phyloP scores from a whole-genome alignment of 2,113 vertebrate species.

The Tiliqua scincoides region DNA sequence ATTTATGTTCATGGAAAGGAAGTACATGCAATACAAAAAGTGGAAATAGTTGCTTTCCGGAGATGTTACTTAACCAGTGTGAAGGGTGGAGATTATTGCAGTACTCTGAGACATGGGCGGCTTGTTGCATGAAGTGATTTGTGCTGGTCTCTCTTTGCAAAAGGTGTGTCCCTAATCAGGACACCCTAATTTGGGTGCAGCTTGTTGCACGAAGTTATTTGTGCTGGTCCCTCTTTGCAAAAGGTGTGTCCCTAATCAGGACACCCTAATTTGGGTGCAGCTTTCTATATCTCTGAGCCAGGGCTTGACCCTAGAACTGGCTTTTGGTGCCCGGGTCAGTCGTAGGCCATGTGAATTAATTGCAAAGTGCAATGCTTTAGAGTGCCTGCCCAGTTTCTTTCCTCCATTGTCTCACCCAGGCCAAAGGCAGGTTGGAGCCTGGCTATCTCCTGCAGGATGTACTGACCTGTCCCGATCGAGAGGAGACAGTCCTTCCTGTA shows the following conservation, averaged over 20 bases:
- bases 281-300: neutral
- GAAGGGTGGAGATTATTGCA: neutral
- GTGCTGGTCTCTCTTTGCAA: rapidly evolving
- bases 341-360: neutral
- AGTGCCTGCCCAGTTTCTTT: neutral
- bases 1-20: neutral
- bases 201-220: neutral
- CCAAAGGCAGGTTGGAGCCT: no score
- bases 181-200: neutral
- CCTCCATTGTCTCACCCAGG: neutral
- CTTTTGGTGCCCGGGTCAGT: neutral
- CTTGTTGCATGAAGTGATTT: neutral
- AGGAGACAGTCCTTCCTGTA: no score
- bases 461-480: no score
- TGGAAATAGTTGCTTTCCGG: neutral
- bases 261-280: neutral
- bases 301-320: neutral
- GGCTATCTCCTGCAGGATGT: no score
- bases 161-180: neutral
- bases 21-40: neutral
- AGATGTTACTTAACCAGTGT: neutral
- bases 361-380: neutral
- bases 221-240: rapidly evolving
- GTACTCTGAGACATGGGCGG: neutral
- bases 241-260: neutral